Evolutionary conservation across 1,140 invertebrate species (phyloP).

Genomic region (Coptotermes formosanus): DNA sequence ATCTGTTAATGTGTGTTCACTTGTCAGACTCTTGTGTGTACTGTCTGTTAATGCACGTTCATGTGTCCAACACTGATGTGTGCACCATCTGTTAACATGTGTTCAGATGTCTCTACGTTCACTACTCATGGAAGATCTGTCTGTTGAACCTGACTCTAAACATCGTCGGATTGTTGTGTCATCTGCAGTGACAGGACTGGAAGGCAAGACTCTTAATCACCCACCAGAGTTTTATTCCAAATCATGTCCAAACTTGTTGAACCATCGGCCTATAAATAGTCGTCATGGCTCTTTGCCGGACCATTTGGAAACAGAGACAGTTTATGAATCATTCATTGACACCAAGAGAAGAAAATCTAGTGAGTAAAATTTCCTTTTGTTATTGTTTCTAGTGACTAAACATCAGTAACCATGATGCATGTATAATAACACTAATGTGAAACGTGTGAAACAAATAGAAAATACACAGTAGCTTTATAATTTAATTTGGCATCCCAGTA

Average conservation of each 20-base stretch:
- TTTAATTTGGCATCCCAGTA: no score
- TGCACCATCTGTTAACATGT: not conserved
- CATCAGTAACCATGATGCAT: no score
- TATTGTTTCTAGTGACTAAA: no score
- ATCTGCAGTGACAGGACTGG: constrained; percentile 48
- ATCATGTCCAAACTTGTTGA: constrained; percentile 77
- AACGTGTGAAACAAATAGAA: no score
- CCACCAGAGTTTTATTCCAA: constrained; percentile 56
- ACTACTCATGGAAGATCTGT: constrained; percentile 83
- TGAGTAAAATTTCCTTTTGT: not conserved
- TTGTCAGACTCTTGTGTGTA: no score
- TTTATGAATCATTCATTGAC: constrained; percentile 44
- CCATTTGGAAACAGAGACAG: constrained; percentile 59
- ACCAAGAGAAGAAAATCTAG: not conserved
- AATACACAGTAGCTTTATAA: no score
- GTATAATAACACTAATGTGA: no score
- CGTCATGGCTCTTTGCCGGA: constrained; percentile 63
- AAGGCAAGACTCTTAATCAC: not conserved
- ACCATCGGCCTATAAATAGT: constrained; percentile 36
- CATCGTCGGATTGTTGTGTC: constrained; percentile 82
- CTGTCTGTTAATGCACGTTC: no score
- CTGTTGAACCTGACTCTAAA: constrained; percentile 70
- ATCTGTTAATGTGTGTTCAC: no score
- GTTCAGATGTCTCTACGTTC: constrained; percentile 71
- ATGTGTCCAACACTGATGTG: no score